A percentile compares a stretch with the other conserved stretches of the same genome.
These are phyloP conservation scores for Cheiracanthium punctorium DNA, from an alignment of 2,888 invertebrate species.

Conservation along the genomic window DNA sequence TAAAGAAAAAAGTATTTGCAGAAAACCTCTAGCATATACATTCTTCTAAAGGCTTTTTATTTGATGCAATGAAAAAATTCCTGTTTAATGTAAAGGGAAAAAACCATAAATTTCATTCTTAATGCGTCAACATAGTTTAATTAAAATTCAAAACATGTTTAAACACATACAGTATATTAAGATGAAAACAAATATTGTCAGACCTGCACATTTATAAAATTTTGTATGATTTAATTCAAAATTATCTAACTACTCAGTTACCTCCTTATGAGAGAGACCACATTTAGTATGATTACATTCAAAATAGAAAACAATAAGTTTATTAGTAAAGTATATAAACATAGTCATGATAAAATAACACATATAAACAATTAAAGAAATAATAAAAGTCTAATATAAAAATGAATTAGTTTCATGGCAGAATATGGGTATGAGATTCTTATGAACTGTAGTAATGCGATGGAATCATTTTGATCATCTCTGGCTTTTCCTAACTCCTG, in stretches of 20 bases:
- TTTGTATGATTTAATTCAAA: too few relatives aligned
- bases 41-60: too few relatives aligned
- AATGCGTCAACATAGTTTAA: too few relatives aligned
- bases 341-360: neutral
- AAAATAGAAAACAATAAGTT: neutral
- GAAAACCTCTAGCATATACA: too few relatives aligned
- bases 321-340: neutral
- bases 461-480: constrained; percentile 32
- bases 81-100: too few relatives aligned
- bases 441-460: constrained; percentile 16
- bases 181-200: too few relatives aligned
- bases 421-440: constrained; percentile 12
- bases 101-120: too few relatives aligned
- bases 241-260: constrained; percentile 9
- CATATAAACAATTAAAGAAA: neutral
- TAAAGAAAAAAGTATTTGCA: too few relatives aligned
- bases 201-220: too few relatives aligned
- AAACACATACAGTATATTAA: too few relatives aligned
- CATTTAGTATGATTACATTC: neutral
- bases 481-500: constrained; percentile 28
- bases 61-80: too few relatives aligned
- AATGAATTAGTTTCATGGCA: neutral
- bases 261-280: neutral
- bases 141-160: too few relatives aligned
- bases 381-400: neutral